Conservation (phyloP, 2,797 vertebrate species). For the Gambelia wislizenii region DNA sequence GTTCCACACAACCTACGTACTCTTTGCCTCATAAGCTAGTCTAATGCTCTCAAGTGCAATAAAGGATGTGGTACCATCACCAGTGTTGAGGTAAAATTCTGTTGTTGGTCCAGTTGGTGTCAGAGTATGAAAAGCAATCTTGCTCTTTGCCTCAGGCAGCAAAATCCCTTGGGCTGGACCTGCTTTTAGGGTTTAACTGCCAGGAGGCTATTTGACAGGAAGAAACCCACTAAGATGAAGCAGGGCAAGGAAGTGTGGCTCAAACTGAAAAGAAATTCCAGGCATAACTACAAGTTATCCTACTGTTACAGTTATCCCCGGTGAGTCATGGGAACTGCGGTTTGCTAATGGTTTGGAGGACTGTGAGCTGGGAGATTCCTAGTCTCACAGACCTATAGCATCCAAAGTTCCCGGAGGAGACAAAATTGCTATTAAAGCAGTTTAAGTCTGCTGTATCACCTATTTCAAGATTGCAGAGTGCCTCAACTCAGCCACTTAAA, state of each 20-base stretch:
- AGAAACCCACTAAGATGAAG: neutral
- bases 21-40: neutral
- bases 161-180: neutral
- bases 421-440: neutral
- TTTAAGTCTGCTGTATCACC: neutral
- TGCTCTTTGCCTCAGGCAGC: neutral
- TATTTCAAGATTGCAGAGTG: neutral
- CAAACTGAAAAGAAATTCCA: neutral
- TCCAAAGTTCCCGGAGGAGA: neutral
- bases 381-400: neutral
- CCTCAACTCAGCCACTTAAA: neutral
- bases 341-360: neutral
- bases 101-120: neutral
- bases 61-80: neutral
- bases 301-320: neutral
- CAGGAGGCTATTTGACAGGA: neutral
- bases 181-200: neutral
- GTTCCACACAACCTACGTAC: neutral
- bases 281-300: neutral
- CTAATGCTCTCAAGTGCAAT: neutral
- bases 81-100: neutral
- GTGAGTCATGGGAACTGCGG: neutral
- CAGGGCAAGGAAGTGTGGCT: neutral
- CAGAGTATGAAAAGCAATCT: neutral
- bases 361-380: neutral